phyloP scores from a whole-genome alignment of 2,797 vertebrate genomes.

The Naso thynnoides region DNA sequence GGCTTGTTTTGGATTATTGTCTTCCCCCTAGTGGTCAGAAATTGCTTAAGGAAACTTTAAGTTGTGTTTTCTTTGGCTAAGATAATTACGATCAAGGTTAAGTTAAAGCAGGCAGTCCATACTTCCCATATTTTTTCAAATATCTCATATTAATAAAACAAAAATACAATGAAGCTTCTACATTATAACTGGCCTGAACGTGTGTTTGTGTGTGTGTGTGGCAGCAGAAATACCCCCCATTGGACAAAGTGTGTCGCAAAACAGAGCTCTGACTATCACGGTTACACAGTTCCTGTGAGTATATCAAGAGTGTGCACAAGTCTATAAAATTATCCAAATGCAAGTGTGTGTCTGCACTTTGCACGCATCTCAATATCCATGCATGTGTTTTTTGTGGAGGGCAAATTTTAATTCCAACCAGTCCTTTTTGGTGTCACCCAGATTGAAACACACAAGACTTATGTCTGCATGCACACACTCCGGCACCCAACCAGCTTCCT shows the following conservation, averaged over 20 bases:
- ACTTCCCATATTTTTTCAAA: neutral
- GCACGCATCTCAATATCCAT: neutral
- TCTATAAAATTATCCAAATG: neutral
- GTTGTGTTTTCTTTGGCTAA: neutral
- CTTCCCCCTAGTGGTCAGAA: neutral
- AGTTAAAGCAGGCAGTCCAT: neutral
- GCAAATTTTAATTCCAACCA: conserved; percentile 11
- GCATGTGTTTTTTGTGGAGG: conserved; percentile 1
- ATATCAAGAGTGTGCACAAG: neutral
- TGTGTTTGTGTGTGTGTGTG: neutral
- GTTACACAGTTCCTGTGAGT: neutral
- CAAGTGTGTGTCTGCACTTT: neutral
- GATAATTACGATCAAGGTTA: neutral
- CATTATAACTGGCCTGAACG: neutral
- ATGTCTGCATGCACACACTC: conserved; percentile 30
- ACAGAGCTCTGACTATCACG: neutral
- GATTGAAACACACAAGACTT: conserved; percentile 44
- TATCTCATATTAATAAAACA: neutral
- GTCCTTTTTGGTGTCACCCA: conserved; percentile 28
- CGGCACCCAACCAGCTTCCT: conserved; percentile 49
- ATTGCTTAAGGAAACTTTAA: neutral
- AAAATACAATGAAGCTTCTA: neutral
- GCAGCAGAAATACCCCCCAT: conserved; percentile 13
- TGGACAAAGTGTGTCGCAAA: conserved; percentile 13
- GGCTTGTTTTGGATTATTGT: neutral